Evolutionary conservation across 1,140 invertebrate species (phyloP), one percentile per base, ranked within the genome.

Genomic region (Physella acuta): DNA sequence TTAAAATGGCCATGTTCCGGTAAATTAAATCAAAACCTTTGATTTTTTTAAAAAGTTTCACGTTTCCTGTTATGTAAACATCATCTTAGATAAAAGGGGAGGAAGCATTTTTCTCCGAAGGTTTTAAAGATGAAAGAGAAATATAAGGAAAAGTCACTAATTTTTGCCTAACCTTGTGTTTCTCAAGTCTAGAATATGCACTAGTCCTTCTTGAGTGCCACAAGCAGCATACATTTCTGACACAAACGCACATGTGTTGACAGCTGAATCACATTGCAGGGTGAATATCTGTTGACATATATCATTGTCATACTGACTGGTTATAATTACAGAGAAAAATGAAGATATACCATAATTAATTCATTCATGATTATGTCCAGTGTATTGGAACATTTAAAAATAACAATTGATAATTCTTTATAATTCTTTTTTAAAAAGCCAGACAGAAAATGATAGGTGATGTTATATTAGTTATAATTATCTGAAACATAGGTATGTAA

Each of bases 161-260:
- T n/a, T n/a, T n/a, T n/a, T n/a, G n/a, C n/a, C 36, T 61, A 71
- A 85, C 84, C 78, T 81, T 24, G 75, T 72, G 70, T 85, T 85
- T 61, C 83, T 74, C 16, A 86, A 65, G 74, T 87, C 85, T 36
- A 79, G 58, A 33, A 83, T 64, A 37, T 76, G 74, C 4, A 87
- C 70, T 58, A 76, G 70, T 5, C 86, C 86, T 76, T 85, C 82
- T 69, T 86, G 81, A 58, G 84, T 82, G 2, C 87, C 87, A 77
- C 78, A 83, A 5, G 82, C 80, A 58, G 79, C 75, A 33, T 74
- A 64, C 0, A 72, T 72, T 4, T 80, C 74, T 17, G 82, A 79
- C 52, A 85, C 44, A 72, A 86, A 86, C 62, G 71, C 68, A 73
- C 83, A 83, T 56, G 82, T 83, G 67, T 86, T 86, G 0, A 90